A percentile compares a stretch with the other conserved stretches of the same genome.
phyloP scores from a whole-genome alignment of 2,113 vertebrate species.

The Silurus asotus region DNA sequence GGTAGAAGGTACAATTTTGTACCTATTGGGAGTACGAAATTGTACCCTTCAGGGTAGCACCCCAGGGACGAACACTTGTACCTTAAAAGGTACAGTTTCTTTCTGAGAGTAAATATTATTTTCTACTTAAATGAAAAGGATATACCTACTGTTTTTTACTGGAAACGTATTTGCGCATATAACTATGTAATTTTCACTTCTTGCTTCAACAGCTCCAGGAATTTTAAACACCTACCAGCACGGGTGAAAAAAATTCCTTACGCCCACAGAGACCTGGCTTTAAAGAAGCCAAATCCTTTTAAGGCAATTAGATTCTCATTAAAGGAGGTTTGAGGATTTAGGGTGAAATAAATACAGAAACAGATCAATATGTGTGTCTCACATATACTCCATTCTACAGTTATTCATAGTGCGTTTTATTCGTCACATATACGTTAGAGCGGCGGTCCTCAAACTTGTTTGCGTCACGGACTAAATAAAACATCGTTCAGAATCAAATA shows the following conservation, averaged over 20 bases:
- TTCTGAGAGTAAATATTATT: too few species aligned
- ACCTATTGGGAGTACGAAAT: too few species aligned
- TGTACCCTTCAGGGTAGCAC: too few species aligned
- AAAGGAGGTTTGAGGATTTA: constrained; percentile 27
- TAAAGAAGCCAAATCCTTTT: constrained; percentile 27
- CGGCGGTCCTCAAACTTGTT: too few species aligned
- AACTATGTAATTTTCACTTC: background rate
- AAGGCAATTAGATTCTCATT: constrained; percentile 36
- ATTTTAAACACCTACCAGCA: background rate
- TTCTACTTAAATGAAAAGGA: background rate
- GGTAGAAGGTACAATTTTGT: too few species aligned
- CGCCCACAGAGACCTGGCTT: background rate
- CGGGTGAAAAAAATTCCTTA: background rate
- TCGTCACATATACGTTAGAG: too few species aligned
- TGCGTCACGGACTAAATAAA: too few species aligned
- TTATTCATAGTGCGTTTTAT: background rate
- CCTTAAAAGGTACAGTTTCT: too few species aligned
- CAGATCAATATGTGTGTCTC: constrained; percentile 20
- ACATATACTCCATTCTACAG: background rate
- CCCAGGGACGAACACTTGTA: too few species aligned
- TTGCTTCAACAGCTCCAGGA: constrained; percentile 14
- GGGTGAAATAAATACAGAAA: constrained; percentile 14
- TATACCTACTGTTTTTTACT: background rate
- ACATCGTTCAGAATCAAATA: too few species aligned
- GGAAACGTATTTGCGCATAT: background rate